Conservation (phyloP, 2,888 invertebrate species). For the Erynnis tages region DNA sequence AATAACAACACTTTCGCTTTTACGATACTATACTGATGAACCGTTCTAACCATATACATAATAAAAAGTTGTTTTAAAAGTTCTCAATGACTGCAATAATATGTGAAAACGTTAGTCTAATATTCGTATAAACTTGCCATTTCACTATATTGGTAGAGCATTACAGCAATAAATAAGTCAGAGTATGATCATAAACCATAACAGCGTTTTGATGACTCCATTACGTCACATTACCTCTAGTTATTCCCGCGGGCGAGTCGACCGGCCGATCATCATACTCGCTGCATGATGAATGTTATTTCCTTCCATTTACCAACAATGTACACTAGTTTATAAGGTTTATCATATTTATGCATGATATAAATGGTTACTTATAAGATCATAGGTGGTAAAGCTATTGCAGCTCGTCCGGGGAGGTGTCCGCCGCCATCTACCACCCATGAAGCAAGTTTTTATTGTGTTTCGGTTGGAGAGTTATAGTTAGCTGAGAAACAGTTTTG, state of each 20-base stretch:
- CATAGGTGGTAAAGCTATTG: too few species aligned
- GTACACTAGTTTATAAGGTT: constrained; percentile 15
- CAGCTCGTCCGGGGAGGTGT: too few species aligned
- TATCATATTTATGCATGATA: constrained; percentile 11
- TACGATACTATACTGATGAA: too few species aligned
- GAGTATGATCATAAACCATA: constrained; percentile 3
- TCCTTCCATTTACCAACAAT: constrained; percentile 8
- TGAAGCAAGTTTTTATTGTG: too few species aligned
- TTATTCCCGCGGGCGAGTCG: constrained; percentile 15
- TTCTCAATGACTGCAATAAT: too few species aligned
- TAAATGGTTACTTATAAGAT: background rate
- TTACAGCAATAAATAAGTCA: background rate
- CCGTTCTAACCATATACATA: too few species aligned
- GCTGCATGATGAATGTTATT: constrained; percentile 21
- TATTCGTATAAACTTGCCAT: background rate
- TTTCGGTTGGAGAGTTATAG: too few species aligned
- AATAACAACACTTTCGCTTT: too few species aligned
- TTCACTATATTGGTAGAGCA: background rate
- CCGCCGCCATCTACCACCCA: too few species aligned
- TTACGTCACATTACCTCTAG: constrained; percentile 21
- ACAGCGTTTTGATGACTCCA: constrained; percentile 7
- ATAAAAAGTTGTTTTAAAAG: too few species aligned
- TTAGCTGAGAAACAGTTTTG: too few species aligned
- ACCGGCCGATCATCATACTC: constrained; percentile 10
- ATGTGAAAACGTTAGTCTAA: too few species aligned